Evolutionary conservation across 2,113 vertebrate species (phyloP), one percentile per base, ranked within the genome.

Genomic region (Cyanocitta stelleri): DNA sequence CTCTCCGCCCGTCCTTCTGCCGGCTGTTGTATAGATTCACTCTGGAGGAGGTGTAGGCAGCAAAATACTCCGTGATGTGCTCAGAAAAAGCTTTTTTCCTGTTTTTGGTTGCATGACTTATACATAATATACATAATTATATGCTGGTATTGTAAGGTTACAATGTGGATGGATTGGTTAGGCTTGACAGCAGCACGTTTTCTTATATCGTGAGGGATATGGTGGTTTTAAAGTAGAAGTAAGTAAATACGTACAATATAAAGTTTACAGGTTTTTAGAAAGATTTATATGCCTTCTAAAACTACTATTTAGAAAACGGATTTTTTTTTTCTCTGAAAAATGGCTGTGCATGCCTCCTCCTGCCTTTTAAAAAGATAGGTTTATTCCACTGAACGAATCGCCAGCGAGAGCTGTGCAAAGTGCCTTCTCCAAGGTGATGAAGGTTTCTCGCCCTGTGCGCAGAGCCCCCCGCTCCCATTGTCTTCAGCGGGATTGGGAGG

Each of bases 361-460:
- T 41, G 72, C 75, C 69, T 74, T 87, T 66, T 48, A n/a, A 81
- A 92, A 59, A 9, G 68, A 26, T 33, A 6, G 89, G 68, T 72
- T 92, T 91, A 41, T 85, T 78, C 37, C 74, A 2, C n/a, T 20
- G 64, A 24, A 21, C 51, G 56, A 71, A 32, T 52, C 4, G 26
- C 58, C 75, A 14, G 91, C 3, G 16, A 43, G 74, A 72, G 82
- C 90, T 32, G 37, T 68, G 4, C 89, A 41, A 85, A 93, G 91
- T 93, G 89, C 95, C 94, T 96, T 93, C 92, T 95, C 92, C 94
- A 95, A 97, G 95, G 95, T 93, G 95, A 97, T 97, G 96, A 96
- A 95, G 43, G 49, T 43, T 94, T 51, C 91, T 71, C 56, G 17
- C 81, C 66, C 82, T 78, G 43, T 54, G 63, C 27, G 14, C 67